Conservation (phyloP, 2,797 vertebrate genomes). For the Circus cinereus region DNA sequence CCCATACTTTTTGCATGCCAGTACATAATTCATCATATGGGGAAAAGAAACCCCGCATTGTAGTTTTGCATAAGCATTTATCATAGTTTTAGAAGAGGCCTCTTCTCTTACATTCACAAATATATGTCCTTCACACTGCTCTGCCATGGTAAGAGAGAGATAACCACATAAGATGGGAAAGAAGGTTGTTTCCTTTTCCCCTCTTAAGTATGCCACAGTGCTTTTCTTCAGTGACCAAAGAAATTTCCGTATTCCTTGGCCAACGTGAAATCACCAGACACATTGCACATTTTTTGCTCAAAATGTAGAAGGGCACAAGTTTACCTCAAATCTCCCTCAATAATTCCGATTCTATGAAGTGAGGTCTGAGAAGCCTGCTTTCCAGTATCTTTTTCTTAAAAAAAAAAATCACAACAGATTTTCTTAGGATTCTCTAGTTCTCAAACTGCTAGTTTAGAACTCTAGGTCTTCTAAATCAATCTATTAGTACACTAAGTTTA, state of each 20-base stretch:
- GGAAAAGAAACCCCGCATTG: neutral
- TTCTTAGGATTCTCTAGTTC: neutral
- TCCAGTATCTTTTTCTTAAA: neutral
- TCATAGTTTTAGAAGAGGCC: neutral
- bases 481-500: neutral
- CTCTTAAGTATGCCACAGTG: neutral
- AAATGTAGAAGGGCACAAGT: neutral
- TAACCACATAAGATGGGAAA: neutral
- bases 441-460: neutral
- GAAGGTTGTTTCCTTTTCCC: neutral
- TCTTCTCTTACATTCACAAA: neutral
- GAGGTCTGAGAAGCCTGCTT: neutral
- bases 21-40: neutral
- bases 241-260: neutral
- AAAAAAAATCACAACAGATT: neutral
- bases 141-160: neutral
- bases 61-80: neutral
- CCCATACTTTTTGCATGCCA: neutral
- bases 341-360: neutral
- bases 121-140: neutral
- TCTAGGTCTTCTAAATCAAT: neutral
- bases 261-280: neutral
- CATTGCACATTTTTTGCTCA: neutral
- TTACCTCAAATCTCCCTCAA: neutral
- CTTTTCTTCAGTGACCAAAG: conserved; percentile 11